A percentile compares a stretch with the other conserved stretches of the same genome.
These are phyloP conservation scores for Gymnoscopelus microlampas DNA, from an alignment of 2,797 vertebrate genomes.

Conservation along the genomic window DNA sequence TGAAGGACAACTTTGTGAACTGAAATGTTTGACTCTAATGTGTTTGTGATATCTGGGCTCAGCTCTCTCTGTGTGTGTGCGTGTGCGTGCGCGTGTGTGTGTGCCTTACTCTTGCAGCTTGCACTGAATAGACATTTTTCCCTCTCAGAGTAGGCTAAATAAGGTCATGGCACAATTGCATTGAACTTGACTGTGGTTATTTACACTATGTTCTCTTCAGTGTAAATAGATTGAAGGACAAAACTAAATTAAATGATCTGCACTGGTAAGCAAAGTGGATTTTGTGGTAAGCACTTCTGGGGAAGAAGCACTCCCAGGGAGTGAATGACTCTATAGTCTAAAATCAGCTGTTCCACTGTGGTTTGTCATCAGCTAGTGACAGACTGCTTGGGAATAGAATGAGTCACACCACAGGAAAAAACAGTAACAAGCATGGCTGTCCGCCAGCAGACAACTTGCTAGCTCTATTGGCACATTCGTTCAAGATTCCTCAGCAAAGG, in stretches of 20 bases:
- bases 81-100: neutral
- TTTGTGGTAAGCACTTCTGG: neutral
- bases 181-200: constrained; percentile 4
- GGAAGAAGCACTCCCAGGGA: constrained; percentile 20
- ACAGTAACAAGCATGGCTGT: constrained; percentile 35
- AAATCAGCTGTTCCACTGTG: constrained; percentile 18
- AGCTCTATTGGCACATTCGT: neutral
- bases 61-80: neutral
- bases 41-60: constrained; percentile 6
- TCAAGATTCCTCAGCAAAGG: constrained; percentile 25
- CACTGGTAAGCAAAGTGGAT: neutral
- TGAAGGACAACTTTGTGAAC: constrained; percentile 18
- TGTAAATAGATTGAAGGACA: too few relatives aligned
- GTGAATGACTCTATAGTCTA: neutral
- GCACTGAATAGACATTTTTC: neutral
- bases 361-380: constrained; percentile 30
- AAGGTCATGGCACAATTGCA: constrained; percentile 15
- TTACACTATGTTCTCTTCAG: neutral
- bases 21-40: neutral
- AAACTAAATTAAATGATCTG: constrained; percentile 2
- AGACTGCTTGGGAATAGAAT: constrained; percentile 28
- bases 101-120: too few relatives aligned
- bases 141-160: constrained; percentile 30
- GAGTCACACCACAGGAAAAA: constrained; percentile 44
- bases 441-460: constrained; percentile 38